Base-by-base conservation (phyloP, 2,888 invertebrate genomes). In the Thereva unica region DNA sequence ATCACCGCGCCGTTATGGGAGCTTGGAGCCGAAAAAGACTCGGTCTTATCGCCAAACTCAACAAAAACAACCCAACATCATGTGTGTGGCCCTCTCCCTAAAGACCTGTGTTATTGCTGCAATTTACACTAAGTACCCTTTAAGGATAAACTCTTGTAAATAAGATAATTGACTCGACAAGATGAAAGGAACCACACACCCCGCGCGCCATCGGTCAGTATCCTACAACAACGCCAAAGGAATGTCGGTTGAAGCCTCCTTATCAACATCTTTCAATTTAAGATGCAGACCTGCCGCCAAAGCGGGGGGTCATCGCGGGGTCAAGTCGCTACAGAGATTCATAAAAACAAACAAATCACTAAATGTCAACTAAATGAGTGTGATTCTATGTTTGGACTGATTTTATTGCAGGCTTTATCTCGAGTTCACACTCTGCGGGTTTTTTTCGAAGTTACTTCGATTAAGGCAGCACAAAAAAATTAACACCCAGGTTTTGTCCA, bases 391-490 rank as follows among this genome's bases (percentile, higher is more conserved):
- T 40, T n/a, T 49, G 50, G 23, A 49, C 50, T 61, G 50, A 61
- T 61, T 61, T 61, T 50, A 61, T 61, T 50, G 45, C 57, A 8
- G 34, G 5, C 40, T 61, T 61, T 61, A 50, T 50, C 41, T 4
- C 40, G 45, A 10, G 38, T 61, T 61, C 61, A 61, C 61, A 61
- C 61, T 61, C 50, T 61, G 50, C 37, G 49, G 50, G 50, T 61
- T 50, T 40, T 50, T 38, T 23, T 40, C 6, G 35, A 34, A 61
- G 41, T 23, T 7, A 47, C 47, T 3, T 10, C 35, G 37, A 44
- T 23, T 23, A 23, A 23, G 2, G 23, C 23, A 23, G 23, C 37
- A n/a, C n/a, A 47, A 37, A 38, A 45, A 23, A 50, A 50, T 47
- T 12, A 7, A 6, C 6, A 34, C 8, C 50, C 5, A 4, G 6